A percentile compares a stretch with the other conserved stretches of the same genome.
Conservation (phyloP, 2,113 vertebrate genomes). For the Balaeniceps rex region DNA sequence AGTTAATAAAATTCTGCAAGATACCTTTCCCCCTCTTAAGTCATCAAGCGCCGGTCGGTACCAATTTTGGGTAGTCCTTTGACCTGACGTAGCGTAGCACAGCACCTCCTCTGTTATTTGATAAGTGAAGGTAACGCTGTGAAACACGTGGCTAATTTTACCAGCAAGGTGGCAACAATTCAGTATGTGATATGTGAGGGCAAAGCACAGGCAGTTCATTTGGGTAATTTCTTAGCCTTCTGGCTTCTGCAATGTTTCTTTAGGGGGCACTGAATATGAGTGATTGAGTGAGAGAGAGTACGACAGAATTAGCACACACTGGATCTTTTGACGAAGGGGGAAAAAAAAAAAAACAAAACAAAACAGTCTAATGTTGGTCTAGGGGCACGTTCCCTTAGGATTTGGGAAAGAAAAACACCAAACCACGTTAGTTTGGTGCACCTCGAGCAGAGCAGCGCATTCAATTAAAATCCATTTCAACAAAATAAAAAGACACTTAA, state of each 20-base stretch:
- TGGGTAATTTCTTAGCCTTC: conserved; percentile 61
- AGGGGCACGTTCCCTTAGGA: conserved; percentile 58
- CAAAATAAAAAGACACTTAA: conserved; percentile 51
- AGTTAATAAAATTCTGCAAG: neutral
- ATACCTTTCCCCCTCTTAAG: neutral
- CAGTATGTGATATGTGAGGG: conserved; percentile 30
- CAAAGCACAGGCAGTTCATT: conserved; percentile 53
- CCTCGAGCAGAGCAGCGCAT: conserved; percentile 46
- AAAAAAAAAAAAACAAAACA: neutral
- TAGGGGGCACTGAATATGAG: conserved; percentile 64
- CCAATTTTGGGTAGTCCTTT: neutral
- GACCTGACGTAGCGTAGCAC: neutral
- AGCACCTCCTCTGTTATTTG: conserved; percentile 26
- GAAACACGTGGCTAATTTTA: conserved; percentile 54
- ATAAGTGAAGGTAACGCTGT: neutral
- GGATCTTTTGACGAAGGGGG: conserved; percentile 68
- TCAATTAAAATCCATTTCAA: conserved; percentile 59
- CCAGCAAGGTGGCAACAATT: conserved; percentile 61
- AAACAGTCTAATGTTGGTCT: conserved; percentile 57
- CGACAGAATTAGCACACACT: conserved; percentile 72
- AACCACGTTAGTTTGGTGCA: conserved; percentile 47
- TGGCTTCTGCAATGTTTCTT: conserved; percentile 67
- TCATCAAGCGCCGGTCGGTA: neutral
- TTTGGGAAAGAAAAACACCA: conserved; percentile 72
- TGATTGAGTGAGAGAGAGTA: conserved; percentile 61